A percentile compares a stretch with the other conserved stretches of the same genome.
These are phyloP conservation scores for Latrodectus hesperus DNA, from an alignment of 2,888 invertebrate species.

Conservation along the genomic window DNA sequence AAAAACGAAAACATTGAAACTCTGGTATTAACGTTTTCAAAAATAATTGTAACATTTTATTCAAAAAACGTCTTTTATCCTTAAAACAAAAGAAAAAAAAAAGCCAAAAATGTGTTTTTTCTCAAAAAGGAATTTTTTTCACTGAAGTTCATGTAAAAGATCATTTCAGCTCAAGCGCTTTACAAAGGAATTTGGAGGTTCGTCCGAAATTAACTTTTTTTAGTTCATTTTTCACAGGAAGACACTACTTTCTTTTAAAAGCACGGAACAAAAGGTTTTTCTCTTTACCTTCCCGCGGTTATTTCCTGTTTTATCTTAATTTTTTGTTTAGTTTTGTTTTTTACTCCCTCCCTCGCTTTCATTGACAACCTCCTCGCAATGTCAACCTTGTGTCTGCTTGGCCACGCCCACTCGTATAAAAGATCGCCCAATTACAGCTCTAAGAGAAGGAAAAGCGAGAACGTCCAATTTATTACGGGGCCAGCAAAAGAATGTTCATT, in stretches of 20 bases:
- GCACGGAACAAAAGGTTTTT: background rate
- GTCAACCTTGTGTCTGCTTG: background rate
- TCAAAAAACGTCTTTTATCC: no score
- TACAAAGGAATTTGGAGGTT: background rate
- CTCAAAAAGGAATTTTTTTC: background rate
- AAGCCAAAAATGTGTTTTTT: no score
- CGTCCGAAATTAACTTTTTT: background rate
- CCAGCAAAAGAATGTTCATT: conserved; percentile 2
- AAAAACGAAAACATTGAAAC: no score
- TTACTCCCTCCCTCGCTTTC: background rate
- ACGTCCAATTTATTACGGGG: background rate
- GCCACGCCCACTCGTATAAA: conserved; percentile 16
- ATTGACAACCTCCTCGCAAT: background rate
- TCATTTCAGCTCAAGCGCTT: background rate
- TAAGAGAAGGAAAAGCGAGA: background rate
- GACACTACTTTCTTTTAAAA: background rate
- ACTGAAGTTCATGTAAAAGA: background rate
- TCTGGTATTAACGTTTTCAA: no score
- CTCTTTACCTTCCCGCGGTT: background rate
- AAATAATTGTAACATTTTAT: no score
- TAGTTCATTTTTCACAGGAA: background rate
- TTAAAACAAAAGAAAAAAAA: no score
- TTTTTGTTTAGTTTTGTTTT: background rate
- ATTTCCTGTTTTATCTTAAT: background rate
- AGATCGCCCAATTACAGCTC: conserved; percentile 24